Evolutionary conservation across 2,888 invertebrate species (phyloP).

Genomic region (Monoplex corrugatus): DNA sequence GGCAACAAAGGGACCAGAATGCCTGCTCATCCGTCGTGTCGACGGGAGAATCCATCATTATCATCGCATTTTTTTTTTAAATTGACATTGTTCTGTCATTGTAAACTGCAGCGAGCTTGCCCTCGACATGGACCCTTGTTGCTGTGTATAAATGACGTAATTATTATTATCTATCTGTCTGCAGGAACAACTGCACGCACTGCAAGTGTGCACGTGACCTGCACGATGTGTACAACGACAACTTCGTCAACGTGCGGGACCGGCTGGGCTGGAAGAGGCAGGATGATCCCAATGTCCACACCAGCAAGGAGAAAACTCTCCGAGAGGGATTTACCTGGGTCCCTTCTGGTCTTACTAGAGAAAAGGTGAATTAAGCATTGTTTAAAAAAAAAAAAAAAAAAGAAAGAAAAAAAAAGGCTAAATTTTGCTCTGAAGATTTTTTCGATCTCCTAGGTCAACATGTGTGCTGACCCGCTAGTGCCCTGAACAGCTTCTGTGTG

Average conservation of each 20-base stretch:
- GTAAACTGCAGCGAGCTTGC: neutral
- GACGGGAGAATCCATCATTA: no score
- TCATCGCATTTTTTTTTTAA: neutral
- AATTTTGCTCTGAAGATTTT: no score
- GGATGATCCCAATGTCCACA: conserved; percentile 78
- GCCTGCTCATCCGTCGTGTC: no score
- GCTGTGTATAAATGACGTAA: neutral
- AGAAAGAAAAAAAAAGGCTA: neutral
- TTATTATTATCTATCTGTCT: conserved; percentile 49
- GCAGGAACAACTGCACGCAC: conserved; percentile 94
- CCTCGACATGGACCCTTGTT: neutral
- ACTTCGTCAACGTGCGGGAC: conserved; percentile 87
- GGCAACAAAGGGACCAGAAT: no score
- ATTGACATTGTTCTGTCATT: neutral
- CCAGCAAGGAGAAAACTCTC: conserved; percentile 85
- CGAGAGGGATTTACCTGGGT: conserved; percentile 88
- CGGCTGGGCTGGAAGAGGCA: conserved; percentile 80
- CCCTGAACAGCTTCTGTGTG: neutral
- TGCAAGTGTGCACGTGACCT: conserved; percentile 95
- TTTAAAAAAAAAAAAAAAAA: neutral
- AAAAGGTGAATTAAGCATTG: conserved; percentile 83
- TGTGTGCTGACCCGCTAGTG: no score
- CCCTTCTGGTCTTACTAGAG: conserved; percentile 85
- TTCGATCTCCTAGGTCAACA: no score
- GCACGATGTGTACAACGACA: conserved; percentile 94